These are phyloP conservation scores for Mesochorus sp. DNA, from an alignment of 2,888 invertebrate genomes.

Conservation along the genomic window DNA sequence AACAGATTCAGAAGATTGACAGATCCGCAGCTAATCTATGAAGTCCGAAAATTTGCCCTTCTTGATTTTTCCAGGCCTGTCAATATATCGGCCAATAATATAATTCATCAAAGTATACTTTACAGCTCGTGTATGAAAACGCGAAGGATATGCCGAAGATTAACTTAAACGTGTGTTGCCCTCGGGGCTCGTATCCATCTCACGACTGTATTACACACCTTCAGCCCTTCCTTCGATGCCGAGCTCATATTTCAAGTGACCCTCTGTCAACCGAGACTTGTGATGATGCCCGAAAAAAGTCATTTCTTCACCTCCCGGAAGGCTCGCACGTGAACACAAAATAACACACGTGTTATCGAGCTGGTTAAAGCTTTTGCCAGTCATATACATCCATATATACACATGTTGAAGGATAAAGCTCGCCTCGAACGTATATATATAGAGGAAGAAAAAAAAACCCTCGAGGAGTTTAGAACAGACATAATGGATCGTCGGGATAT, in stretches of 20 bases:
- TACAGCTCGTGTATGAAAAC: no score
- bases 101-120: no score
- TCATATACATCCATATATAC: slow-evolving; percentile 53
- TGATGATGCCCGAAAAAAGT: slow-evolving; percentile 21
- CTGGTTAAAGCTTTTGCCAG: neutral
- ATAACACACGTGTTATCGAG: slow-evolving; percentile 33
- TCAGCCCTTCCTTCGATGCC: neutral
- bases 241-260: slow-evolving; percentile 62
- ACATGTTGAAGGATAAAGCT: slow-evolving; percentile 65
- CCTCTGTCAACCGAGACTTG: slow-evolving; percentile 33
- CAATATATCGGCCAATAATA: no score
- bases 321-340: slow-evolving; percentile 13
- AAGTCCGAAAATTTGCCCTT: no score
- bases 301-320: slow-evolving; percentile 8
- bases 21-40: no score
- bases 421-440: no score
- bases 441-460: slow-evolving; percentile 19
- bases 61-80: no score
- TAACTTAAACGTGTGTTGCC: neutral
- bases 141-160: no score
- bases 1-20: neutral
- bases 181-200: neutral
- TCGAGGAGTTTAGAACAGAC: slow-evolving; percentile 18
- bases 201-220: neutral
- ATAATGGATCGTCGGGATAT: slow-evolving; percentile 62